A percentile compares a stretch with the other conserved stretches of the same genome.
Evolutionary conservation across 2,113 vertebrate species (phyloP).

Genomic region (Pipa parva): DNA sequence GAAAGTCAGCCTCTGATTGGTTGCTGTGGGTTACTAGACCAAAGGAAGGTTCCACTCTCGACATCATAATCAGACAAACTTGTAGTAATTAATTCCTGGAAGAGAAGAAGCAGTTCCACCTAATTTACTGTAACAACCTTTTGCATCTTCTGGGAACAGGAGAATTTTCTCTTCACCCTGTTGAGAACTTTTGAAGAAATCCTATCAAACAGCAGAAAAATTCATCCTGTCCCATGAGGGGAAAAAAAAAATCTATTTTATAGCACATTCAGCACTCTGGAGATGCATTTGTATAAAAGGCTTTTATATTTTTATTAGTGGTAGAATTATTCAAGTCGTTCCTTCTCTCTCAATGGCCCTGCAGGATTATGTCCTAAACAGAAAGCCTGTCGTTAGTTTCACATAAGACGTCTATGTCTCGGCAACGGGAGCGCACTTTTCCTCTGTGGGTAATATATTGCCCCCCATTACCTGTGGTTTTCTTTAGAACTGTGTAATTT

Average conservation of each 20-base stretch:
- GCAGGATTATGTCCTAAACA: background rate
- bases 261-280: background rate
- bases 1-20: too few species aligned
- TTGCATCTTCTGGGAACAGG: background rate
- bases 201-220: background rate
- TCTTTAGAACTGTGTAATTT: constrained; percentile 29
- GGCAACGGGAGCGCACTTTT: background rate
- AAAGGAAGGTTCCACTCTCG: too few species aligned
- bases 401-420: background rate
- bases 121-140: background rate
- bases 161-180: background rate
- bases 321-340: background rate
- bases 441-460: constrained; percentile 12
- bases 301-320: background rate
- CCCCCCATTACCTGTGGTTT: constrained; percentile 33
- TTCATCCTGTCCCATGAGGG: background rate
- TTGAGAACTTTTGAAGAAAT: background rate
- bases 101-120: too few species aligned
- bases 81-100: too few species aligned
- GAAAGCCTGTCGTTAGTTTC: background rate
- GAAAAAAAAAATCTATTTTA: background rate
- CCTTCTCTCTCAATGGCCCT: constrained; percentile 9
- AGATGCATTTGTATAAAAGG: constrained; percentile 14
- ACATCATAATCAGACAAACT: too few species aligned
- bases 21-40: too few species aligned